phyloP scores from a whole-genome alignment of 1,140 invertebrate species.

The Scaptomyza montana region DNA sequence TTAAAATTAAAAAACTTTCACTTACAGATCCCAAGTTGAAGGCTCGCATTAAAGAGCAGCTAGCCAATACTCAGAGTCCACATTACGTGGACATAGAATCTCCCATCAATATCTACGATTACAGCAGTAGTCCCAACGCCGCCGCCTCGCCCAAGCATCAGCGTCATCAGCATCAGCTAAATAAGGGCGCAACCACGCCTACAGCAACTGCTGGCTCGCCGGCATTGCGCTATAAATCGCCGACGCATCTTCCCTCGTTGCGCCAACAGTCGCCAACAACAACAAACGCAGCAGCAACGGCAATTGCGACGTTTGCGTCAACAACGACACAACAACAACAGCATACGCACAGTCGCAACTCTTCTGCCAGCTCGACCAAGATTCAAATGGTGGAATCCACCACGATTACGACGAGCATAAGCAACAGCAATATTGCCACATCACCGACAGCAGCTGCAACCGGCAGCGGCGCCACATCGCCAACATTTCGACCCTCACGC shows the following conservation, averaged over 20 bases:
- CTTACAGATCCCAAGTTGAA: conserved; percentile 92
- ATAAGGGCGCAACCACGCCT: conserved; percentile 57
- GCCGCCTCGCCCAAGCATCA: conserved; percentile 66
- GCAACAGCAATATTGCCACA: conserved; percentile 45
- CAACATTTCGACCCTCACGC: conserved; percentile 79
- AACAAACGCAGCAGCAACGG: conserved; percentile 32
- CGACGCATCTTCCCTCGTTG: conserved; percentile 77
- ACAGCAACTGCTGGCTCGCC: conserved; percentile 52
- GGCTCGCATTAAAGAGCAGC: conserved; percentile 90
- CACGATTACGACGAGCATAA: conserved; percentile 53
- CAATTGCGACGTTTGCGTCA: conserved; percentile 21
- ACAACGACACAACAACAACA: conserved; percentile 55
- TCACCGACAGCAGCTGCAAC: conserved; percentile 48
- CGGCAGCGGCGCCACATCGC: conserved; percentile 65
- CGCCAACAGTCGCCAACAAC: conserved; percentile 61
- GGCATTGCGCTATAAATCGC: conserved; percentile 71
- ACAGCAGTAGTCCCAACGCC: conserved; percentile 59
- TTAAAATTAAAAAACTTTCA: too few relatives aligned
- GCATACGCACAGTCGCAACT: conserved; percentile 80
- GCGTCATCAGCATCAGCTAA: conserved; percentile 41
- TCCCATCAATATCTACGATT: conserved; percentile 78
- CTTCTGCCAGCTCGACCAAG: conserved; percentile 79
- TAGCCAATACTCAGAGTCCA: conserved; percentile 85
- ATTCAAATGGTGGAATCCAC: conserved; percentile 74
- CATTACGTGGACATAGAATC: conserved; percentile 84